Evolutionary conservation across 2,113 vertebrate species (phyloP), one percentile per base, ranked within the genome.

Genomic region (Myotis lucifugus): DNA sequence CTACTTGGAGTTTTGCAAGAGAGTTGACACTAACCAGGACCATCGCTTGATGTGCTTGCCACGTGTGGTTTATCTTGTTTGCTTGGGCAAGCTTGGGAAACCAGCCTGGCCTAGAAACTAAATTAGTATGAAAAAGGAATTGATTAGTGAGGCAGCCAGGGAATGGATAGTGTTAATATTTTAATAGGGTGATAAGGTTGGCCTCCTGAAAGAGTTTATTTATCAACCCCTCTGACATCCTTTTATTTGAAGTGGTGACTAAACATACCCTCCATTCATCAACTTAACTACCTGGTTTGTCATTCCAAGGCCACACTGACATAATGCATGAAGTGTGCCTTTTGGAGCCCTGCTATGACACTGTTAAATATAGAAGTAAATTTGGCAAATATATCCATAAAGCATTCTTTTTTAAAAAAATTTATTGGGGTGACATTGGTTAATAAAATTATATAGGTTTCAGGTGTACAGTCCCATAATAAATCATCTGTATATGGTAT

Each of bases 241-340:
- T 94, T 88, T 89, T 85, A 95, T 92, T 96, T 81, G 46, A 92
- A 83, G 77, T 85, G 54, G 77, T 86, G 69, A 88, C 90, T 95
- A 91, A 97, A 93, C 88, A 95, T 77, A 66, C 61, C 85, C 32
- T 73, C 81, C 88, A 95, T 96, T 94, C 96, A 96, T 97, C 95
- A 97, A 48, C 25, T 79, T 95, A 88, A 95, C 82, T 85, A 92
- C 85, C 78, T 95, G 48, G 76, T 81, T 79, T 93, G 91, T 91
- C 96, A 97, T 72, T 79, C 69, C 78, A 96, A 97, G 95, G 91
- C 48, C 96, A 91, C 29, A 32, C 4, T 85, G 76, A 94, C 56
- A 82, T 61, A 94, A 91, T 56, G 50, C 50, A 34, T 32, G 37
- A 82, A 81, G 29, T 69, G 67, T 82, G 34, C 74, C 61, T 52